Conservation (phyloP, 1,140 invertebrate species). For the Drosophila tristis region DNA sequence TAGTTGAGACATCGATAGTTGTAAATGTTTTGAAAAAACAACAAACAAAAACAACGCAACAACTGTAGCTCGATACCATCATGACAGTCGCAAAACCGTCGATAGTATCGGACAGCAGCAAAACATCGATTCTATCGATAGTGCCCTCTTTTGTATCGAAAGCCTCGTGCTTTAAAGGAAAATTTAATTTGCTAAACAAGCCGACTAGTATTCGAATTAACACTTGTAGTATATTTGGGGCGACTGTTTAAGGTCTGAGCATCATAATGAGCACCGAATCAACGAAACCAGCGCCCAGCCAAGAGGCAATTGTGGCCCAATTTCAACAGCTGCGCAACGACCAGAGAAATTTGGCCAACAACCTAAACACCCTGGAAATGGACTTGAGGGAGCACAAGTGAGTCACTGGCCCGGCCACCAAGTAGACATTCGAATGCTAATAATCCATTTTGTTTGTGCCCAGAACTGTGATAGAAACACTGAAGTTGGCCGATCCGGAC, state of each 20-base stretch:
- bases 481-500: constrained; percentile 93
- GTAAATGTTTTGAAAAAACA: no score
- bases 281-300: constrained; percentile 44
- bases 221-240: not conserved
- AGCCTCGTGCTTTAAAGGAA: constrained; percentile 45
- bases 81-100: no score
- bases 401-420: constrained; percentile 73
- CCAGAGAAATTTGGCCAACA: constrained; percentile 92
- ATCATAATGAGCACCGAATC: constrained; percentile 68
- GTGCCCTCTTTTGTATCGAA: no score
- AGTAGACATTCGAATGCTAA: not conserved
- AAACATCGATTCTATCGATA: no score
- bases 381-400: constrained; percentile 98
- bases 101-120: no score
- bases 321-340: constrained; percentile 95
- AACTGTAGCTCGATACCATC: no score
- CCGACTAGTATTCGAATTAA: constrained; percentile 1
- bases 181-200: constrained; percentile 17
- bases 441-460: constrained; percentile 7
- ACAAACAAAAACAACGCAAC: no score
- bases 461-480: constrained; percentile 97
- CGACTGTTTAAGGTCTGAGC: constrained; percentile 49
- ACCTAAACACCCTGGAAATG: constrained; percentile 95
- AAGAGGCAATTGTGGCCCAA: constrained; percentile 93
- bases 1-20: no score